Conservation (phyloP, 2,888 invertebrate species). For the Anthoptus insignis region DNA sequence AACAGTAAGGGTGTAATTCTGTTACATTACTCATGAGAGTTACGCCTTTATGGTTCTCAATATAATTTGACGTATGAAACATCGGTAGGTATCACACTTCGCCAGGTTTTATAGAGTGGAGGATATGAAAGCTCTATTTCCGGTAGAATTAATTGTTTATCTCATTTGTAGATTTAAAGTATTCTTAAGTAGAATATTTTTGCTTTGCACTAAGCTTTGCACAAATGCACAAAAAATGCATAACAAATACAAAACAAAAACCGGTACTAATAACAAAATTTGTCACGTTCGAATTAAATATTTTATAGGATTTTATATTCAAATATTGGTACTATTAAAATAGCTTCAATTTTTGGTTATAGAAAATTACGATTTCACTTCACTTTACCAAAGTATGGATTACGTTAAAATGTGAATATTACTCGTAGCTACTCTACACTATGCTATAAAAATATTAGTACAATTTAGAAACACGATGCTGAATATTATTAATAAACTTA, state of each 20-base stretch:
- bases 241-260: constrained; percentile 13
- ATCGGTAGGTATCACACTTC: too few relatives aligned
- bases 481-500: neutral
- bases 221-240: constrained; percentile 21
- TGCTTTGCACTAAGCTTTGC: neutral
- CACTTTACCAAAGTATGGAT: neutral
- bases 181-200: constrained; percentile 5
- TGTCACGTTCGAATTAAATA: constrained; percentile 14
- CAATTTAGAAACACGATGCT: neutral
- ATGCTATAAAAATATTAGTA: constrained; percentile 2
- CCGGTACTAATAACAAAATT: constrained; percentile 10
- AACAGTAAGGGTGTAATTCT: too few relatives aligned
- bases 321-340: constrained; percentile 18
- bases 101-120: too few relatives aligned
- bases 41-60: too few relatives aligned
- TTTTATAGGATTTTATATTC: constrained; percentile 7
- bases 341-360: constrained; percentile 3
- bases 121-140: too few relatives aligned
- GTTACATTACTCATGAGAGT: too few relatives aligned
- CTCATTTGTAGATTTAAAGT: too few relatives aligned
- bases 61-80: too few relatives aligned
- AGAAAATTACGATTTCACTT: constrained; percentile 11
- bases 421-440: neutral
- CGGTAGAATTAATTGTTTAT: too few relatives aligned
- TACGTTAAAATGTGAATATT: neutral